Base-by-base conservation (phyloP, 2,888 invertebrate species). In the Cheilosia variabilis region DNA sequence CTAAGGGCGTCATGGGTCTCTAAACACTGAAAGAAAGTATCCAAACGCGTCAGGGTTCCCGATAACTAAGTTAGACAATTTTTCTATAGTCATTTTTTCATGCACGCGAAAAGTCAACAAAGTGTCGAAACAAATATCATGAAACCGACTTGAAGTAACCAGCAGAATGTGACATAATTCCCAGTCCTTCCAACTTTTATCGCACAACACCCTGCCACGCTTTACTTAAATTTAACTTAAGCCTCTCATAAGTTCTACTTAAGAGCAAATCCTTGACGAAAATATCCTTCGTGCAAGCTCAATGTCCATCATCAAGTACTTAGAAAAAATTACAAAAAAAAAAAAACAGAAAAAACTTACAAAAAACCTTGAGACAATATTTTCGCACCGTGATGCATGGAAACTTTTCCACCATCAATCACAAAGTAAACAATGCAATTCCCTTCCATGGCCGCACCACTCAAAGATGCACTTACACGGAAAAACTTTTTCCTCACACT, bases 351-450 rank as follows among this genome's bases (percentile, higher is more conserved):
- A 22, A 24, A 19, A 52, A 22, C 52, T 52, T 13, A 52, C 52
- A 52, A 0, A 4, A 55, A 47, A 50, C 78, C 78, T 79, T 72
- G 58, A 72, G 72, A 79, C 58, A 60, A 52, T 43, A 71, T 65
- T 65, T 72, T 58, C 10, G 7, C 41, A 41, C 43, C 52, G 15
- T 43, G 34, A 22, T 31, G 52, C 24, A 58, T 34, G 27, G 24
- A 62, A 27, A 65, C 17, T 60, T 66, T 83, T 75, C 63, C 71
- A 62, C 75, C 69, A 75, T 76, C 75, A 79, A 79, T 84, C 71
- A 47, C 60, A 58, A 57, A 71, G 71, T 66, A 79, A 84, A 71
- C 79, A 84, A 84, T 75, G 58, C 68, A 71, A 55, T 75, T 24
- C 41, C 34, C 50, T 19, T 65, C 58, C 84, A 84, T 71, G 79